Evolutionary conservation across 1,140 invertebrate species (phyloP), one percentile per base, ranked within the genome.

Genomic region (Zaprionus africanus): DNA sequence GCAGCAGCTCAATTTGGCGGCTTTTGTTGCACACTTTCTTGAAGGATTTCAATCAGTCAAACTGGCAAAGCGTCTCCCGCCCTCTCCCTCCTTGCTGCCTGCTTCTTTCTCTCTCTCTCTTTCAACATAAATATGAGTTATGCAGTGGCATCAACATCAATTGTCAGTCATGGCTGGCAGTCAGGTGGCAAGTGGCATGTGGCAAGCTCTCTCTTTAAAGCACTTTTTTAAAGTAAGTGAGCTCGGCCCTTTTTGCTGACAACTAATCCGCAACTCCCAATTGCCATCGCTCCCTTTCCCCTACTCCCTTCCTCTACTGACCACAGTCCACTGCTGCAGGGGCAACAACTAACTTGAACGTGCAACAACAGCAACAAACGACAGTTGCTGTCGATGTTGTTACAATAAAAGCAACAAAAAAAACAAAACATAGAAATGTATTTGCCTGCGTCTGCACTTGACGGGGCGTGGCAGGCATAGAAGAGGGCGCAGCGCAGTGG

Each of bases 401-500:
- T 67, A 82, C 82, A 79, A 82, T 80, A 78, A 63, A 79, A 65
- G 36, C 41, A 43, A 43, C 41, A 46, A 66, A 78, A 49, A 59
- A 53, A 58, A 34, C 56, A 64, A 81, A 78, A 76, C 70, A 78
- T 74, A 68, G 81, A 82, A 69, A 81, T 82, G 73, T 87, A 88
- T 87, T 83, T 87, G 84, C 83, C 84, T 83, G 84, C 80, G 81
- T 87, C 83, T 87, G 83, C 83, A 88, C 83, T 86, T 88, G 83
- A 88, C 64, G 63, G 76, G 83, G 84, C 78, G 81, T 83, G 73
- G 80, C 80, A 68, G 69, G 22, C 2, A 22, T 15, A 15, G n/a
- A 24, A 22, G 6, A 51, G 1, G 11, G 17, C 36, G 15, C 15
- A 17, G 5, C 2, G n/a, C n/a, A 17, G 41, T 15, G 28, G 36